These are phyloP conservation scores for Octodon degus DNA, from an alignment of 2,113 vertebrate genomes.

Conservation along the genomic window DNA sequence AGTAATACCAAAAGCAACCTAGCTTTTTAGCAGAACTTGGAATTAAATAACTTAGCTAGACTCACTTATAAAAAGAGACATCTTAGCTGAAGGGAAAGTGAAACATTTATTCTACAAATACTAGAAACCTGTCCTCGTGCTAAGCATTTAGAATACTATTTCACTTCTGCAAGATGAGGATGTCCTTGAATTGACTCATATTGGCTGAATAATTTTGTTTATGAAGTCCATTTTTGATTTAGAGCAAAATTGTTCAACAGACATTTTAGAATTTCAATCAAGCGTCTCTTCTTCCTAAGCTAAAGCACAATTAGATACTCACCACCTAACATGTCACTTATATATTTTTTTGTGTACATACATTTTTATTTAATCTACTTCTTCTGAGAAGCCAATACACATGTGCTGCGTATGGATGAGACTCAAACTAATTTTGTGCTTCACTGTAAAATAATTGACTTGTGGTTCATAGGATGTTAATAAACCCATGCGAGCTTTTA, in stretches of 20 bases:
- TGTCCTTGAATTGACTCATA: slow-evolving; percentile 14
- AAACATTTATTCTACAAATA: slow-evolving; percentile 12
- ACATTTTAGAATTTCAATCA: neutral
- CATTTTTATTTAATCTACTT: slow-evolving; percentile 56
- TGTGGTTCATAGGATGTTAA: slow-evolving; percentile 61
- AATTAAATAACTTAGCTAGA: slow-evolving; percentile 35
- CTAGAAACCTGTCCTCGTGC: neutral
- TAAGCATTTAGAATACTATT: neutral
- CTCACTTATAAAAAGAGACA: neutral
- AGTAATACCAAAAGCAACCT: slow-evolving; percentile 5
- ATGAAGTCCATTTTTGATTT: slow-evolving; percentile 5
- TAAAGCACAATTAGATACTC: slow-evolving; percentile 28
- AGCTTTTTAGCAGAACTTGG: slow-evolving; percentile 18
- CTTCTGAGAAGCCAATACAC: slow-evolving; percentile 45
- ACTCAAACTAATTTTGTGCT: slow-evolving; percentile 68
- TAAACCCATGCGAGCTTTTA: slow-evolving; percentile 39
- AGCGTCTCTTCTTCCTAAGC: slow-evolving; percentile 13
- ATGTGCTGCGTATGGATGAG: neutral
- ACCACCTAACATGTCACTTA: slow-evolving; percentile 27
- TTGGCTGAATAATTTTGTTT: slow-evolving; percentile 55
- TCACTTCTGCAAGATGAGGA: slow-evolving; percentile 14
- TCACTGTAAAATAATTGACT: slow-evolving; percentile 68
- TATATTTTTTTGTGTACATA: slow-evolving; percentile 39
- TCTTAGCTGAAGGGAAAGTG: neutral
- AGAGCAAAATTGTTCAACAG: slow-evolving; percentile 3